phyloP scores from a whole-genome alignment of 2,113 vertebrate genomes.

The Tursiops truncatus region DNA sequence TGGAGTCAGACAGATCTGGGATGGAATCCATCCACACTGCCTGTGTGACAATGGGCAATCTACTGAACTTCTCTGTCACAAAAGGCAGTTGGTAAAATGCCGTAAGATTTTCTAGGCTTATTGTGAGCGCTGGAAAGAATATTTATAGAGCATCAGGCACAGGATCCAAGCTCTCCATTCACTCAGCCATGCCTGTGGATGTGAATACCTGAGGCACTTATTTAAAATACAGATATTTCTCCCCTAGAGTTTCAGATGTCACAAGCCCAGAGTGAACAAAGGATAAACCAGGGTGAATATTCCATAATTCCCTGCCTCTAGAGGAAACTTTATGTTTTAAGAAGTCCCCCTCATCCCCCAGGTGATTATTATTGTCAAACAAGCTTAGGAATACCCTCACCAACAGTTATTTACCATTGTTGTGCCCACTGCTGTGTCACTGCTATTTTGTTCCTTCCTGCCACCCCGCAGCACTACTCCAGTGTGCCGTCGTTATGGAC shows the following conservation, averaged over 20 bases:
- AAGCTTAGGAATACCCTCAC: background rate
- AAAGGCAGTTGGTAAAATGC: background rate
- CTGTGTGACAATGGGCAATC: background rate
- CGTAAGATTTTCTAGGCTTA: background rate
- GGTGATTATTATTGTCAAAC: background rate
- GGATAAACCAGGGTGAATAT: background rate
- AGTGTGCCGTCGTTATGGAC: background rate
- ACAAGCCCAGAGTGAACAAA: background rate
- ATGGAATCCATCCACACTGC: background rate
- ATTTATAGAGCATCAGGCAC: background rate
- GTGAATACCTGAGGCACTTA: background rate
- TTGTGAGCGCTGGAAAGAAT: background rate
- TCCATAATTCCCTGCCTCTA: background rate
- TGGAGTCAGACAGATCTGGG: background rate
- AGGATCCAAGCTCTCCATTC: background rate
- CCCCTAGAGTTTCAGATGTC: background rate
- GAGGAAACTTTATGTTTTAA: background rate
- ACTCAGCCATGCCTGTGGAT: background rate
- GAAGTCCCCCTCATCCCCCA: background rate
- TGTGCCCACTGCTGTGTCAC: background rate
- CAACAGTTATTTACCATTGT: background rate
- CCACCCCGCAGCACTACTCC: background rate
- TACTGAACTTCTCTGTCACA: background rate
- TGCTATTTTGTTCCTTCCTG: background rate
- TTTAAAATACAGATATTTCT: constrained; percentile 26